A percentile compares a stretch with the other conserved stretches of the same genome.
These are phyloP conservation scores for Azorinus chamasolen DNA, from an alignment of 2,888 invertebrate species.

Conservation along the genomic window DNA sequence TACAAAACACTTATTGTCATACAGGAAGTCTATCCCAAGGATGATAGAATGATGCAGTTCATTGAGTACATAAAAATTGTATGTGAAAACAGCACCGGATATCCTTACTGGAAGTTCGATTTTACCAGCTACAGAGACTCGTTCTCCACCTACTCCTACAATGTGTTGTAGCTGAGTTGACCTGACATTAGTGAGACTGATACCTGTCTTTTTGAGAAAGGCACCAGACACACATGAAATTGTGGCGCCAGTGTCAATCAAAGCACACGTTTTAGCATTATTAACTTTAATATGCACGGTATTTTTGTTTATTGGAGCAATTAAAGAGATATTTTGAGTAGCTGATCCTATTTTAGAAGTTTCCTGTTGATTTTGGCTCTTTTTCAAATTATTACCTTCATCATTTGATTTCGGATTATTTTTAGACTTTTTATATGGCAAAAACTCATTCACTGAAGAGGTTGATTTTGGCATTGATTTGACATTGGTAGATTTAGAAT, in stretches of 20 bases:
- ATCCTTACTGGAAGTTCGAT: constrained; percentile 27
- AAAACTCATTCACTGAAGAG: too few species aligned
- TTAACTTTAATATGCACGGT: constrained; percentile 12
- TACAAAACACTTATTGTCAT: constrained; percentile 25
- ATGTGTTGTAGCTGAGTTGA: background rate
- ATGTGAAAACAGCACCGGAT: constrained; percentile 12
- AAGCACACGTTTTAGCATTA: constrained; percentile 11
- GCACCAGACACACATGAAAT: constrained; percentile 27
- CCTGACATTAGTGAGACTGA: constrained; percentile 1
- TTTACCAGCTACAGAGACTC: constrained; percentile 19
- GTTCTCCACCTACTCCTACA: constrained; percentile 24
- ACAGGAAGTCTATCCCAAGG: constrained; percentile 39
- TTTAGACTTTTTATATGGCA: too few species aligned
- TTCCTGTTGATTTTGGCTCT: background rate
- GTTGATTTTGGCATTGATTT: too few species aligned
- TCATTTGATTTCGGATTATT: background rate
- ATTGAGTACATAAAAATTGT: constrained; percentile 22
- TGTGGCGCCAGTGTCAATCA: constrained; percentile 38
- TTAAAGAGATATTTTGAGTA: background rate
- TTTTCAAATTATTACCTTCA: too few species aligned
- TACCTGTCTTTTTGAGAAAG: constrained; percentile 27
- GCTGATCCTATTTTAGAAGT: background rate
- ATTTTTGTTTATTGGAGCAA: constrained; percentile 35
- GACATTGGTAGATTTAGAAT: too few species aligned
- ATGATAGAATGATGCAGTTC: constrained; percentile 34